phyloP scores from a whole-genome alignment of 30 jellyfish, hydroid and myxozoan species.

The Kudoa iwatai region DNA sequence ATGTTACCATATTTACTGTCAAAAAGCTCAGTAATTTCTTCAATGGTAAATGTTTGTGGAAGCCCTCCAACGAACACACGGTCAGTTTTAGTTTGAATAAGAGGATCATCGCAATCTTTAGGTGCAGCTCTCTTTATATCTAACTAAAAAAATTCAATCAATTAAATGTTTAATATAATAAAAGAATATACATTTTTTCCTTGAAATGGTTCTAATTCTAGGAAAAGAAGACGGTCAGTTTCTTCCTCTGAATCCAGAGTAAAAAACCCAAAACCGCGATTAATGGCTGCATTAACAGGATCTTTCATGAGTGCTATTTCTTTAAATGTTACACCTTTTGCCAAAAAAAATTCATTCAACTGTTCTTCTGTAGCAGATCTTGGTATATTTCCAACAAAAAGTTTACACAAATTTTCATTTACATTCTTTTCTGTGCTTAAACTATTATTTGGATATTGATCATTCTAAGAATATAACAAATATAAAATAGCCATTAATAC shows the following conservation, averaged over 20 bases:
- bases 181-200: too few species aligned
- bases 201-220: neutral
- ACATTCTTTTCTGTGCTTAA: too few species aligned
- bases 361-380: neutral
- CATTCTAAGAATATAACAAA: too few species aligned
- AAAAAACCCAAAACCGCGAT: neutral
- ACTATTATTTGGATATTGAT: too few species aligned
- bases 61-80: neutral
- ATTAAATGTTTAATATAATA: too few species aligned
- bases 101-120: neutral
- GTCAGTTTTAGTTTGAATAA: neutral
- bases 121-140: constrained; percentile 1
- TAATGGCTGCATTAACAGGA: neutral
- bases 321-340: neutral
- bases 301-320: constrained; percentile 1
- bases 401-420: neutral
- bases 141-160: too few species aligned
- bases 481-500: too few species aligned
- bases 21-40: neutral
- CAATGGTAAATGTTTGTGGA: neutral
- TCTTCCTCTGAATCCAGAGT: neutral
- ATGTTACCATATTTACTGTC: neutral
- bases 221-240: neutral
- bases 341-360: neutral
- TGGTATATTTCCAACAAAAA: neutral